Evolutionary conservation across 2,113 vertebrate genomes (phyloP).

Genomic region (Fulica atra): DNA sequence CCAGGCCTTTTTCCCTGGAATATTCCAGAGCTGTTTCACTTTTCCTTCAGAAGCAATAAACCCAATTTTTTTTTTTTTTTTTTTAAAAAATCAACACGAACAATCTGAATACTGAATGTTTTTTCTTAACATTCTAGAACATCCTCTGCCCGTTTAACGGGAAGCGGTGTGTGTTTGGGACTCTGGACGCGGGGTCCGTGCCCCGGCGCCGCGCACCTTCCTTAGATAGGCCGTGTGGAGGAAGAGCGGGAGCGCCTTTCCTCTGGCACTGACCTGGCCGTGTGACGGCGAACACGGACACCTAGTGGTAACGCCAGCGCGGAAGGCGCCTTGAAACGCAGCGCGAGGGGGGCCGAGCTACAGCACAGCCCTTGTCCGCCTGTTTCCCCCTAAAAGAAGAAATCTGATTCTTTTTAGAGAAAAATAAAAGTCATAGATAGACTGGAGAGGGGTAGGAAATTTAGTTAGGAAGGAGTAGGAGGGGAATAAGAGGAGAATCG

Average conservation of each 20-base stretch:
- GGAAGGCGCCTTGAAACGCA: not conserved
- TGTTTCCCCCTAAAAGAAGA: not conserved
- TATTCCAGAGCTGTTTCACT: not conserved
- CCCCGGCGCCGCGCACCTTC: not conserved
- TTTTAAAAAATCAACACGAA: not conserved
- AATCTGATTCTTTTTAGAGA: not conserved
- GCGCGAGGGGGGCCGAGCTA: too few relatives aligned
- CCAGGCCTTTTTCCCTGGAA: not conserved
- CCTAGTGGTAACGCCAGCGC: constrained; percentile 41
- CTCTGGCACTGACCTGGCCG: not conserved
- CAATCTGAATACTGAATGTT: not conserved
- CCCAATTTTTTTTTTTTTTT: not conserved
- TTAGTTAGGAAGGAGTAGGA: not conserved
- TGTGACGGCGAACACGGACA: constrained; percentile 63
- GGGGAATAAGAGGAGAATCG: not conserved
- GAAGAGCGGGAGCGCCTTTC: not conserved
- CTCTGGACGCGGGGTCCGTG: not conserved
- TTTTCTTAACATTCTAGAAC: not conserved
- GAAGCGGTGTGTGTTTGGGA: not conserved
- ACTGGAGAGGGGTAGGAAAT: not conserved
- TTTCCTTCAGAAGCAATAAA: not conserved
- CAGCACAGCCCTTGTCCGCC: not conserved
- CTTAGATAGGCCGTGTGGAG: not conserved
- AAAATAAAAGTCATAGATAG: not conserved
- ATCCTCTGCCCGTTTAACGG: not conserved